Conservation (phyloP, 2,113 vertebrate genomes). For the Eonycteris spelaea region DNA sequence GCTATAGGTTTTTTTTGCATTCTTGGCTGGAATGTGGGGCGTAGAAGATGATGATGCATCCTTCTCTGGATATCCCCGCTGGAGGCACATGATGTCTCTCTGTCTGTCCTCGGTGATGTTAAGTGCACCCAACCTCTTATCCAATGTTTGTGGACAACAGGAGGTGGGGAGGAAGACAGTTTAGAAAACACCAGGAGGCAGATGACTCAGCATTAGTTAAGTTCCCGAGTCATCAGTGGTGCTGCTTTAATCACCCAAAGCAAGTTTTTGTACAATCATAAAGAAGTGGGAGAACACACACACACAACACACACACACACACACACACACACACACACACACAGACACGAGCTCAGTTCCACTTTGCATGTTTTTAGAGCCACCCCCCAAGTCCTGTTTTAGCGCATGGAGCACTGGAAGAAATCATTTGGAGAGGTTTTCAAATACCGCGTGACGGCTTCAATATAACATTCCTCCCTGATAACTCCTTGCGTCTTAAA, state of each 20-base stretch:
- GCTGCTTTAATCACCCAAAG: background rate
- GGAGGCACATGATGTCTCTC: background rate
- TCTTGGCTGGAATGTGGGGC: background rate
- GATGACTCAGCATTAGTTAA: background rate
- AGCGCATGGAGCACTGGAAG: background rate
- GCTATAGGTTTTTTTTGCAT: fast-evolving
- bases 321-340: too few species aligned
- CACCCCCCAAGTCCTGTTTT: background rate
- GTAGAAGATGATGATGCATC: too few species aligned
- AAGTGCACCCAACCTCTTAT: background rate
- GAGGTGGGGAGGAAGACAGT: background rate
- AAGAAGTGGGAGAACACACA: background rate
- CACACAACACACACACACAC: fast-evolving
- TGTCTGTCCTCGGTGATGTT: background rate
- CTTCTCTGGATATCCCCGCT: background rate
- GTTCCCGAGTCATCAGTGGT: background rate
- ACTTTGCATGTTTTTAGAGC: background rate
- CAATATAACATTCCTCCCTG: background rate
- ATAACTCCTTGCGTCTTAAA: background rate
- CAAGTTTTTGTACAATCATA: background rate
- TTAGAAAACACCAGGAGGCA: background rate
- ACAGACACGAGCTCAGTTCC: background rate
- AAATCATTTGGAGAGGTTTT: background rate
- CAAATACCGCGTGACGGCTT: background rate
- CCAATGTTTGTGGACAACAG: background rate